These are phyloP conservation scores for Spatula clypeata DNA, from an alignment of 2,797 vertebrate species.

Conservation along the genomic window DNA sequence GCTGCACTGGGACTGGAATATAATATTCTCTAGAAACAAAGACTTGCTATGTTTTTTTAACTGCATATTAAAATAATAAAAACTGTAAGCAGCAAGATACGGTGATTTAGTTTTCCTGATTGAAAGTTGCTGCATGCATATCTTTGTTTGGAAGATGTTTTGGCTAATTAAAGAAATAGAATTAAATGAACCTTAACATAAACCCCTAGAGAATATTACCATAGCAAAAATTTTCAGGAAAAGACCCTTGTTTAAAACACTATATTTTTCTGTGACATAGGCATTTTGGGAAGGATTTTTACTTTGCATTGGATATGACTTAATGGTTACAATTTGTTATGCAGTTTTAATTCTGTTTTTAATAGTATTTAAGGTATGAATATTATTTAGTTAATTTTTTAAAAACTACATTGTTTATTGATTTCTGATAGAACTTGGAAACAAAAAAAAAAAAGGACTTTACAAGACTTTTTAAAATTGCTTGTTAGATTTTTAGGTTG, in stretches of 20 bases:
- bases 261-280: neutral
- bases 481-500: neutral
- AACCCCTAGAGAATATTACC: neutral
- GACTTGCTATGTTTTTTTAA: neutral
- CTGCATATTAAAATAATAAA: neutral
- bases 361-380: neutral
- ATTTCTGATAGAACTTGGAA: slow-evolving; percentile 1
- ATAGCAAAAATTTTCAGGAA: neutral
- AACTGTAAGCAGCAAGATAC: neutral
- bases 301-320: neutral
- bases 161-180: neutral
- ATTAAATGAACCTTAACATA: slow-evolving; percentile 20
- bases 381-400: neutral
- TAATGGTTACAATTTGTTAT: neutral
- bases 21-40: slow-evolving; percentile 35
- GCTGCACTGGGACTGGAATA: neutral
- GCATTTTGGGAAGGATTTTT: slow-evolving; percentile 14
- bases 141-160: neutral
- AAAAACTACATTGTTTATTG: slow-evolving; percentile 10
- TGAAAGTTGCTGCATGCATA: neutral
- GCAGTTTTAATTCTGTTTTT: rapidly evolving
- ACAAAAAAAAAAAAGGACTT: neutral
- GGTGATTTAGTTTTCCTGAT: neutral
- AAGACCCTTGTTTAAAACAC: neutral
- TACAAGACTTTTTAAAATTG: neutral